These are phyloP conservation scores for Paralichthys olivaceus DNA, from an alignment of 2,113 vertebrate species.

Conservation along the genomic window DNA sequence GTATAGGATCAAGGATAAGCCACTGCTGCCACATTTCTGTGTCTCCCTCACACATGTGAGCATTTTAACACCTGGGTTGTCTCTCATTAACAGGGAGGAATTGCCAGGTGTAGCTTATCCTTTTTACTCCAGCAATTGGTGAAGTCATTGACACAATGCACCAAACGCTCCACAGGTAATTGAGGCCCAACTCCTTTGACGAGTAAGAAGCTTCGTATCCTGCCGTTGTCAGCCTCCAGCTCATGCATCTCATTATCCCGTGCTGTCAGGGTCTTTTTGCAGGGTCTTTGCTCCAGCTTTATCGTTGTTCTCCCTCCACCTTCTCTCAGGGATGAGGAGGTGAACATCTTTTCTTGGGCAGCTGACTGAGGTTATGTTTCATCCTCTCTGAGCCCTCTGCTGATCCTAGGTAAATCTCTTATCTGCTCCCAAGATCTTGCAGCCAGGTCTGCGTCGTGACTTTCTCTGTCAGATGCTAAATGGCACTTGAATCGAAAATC, in stretches of 20 bases:
- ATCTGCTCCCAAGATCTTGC: constrained; percentile 49
- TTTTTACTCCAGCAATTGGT: constrained; percentile 27
- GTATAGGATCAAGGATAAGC: constrained; percentile 27
- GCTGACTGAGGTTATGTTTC: constrained; percentile 31
- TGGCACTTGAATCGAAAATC: constrained; percentile 59
- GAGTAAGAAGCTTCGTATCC: constrained; percentile 21
- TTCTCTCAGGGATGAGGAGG: constrained; percentile 20
- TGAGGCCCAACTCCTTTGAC: constrained; percentile 23
- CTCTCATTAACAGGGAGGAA: constrained; percentile 20
- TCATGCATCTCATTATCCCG: constrained; percentile 41
- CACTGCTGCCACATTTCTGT: not conserved
- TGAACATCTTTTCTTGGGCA: constrained; percentile 30
- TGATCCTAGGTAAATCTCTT: constrained; percentile 59
- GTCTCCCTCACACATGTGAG: constrained; percentile 16
- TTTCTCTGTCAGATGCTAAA: constrained; percentile 65
- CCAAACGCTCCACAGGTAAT: constrained; percentile 41
- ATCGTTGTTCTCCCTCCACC: constrained; percentile 13
- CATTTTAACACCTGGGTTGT: not conserved
- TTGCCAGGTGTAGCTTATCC: constrained; percentile 9
- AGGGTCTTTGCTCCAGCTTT: constrained; percentile 26
- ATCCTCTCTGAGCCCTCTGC: constrained; percentile 23
- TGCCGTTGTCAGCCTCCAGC: not conserved
- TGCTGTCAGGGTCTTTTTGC: constrained; percentile 22
- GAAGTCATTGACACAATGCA: constrained; percentile 49
- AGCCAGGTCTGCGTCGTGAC: constrained; percentile 21